Evolutionary conservation across 1,140 invertebrate species (phyloP).

Genomic region (Prorops nasuta): DNA sequence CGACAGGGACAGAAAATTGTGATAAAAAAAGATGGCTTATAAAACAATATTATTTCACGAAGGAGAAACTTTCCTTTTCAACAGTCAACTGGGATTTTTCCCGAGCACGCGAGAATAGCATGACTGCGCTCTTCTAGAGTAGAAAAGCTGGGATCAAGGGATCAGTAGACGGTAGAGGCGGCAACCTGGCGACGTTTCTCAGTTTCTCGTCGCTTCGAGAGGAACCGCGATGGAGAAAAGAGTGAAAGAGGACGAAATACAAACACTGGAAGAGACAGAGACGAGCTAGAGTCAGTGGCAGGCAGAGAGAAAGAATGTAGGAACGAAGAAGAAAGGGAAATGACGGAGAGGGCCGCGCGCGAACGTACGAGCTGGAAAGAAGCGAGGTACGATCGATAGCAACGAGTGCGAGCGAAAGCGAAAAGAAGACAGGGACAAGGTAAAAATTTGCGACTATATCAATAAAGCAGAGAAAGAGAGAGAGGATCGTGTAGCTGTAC

Average conservation of each 20-base stretch:
- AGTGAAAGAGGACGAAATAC: conserved; percentile 4
- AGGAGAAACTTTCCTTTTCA: too few relatives aligned
- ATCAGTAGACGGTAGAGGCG: conserved; percentile 49
- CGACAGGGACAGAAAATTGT: not conserved
- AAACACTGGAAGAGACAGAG: conserved; percentile 8
- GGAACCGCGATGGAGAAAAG: not conserved
- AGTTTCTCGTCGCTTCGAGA: not conserved
- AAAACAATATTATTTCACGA: not conserved
- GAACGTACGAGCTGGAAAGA: not conserved
- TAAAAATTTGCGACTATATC: not conserved
- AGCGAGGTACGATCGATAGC: conserved; percentile 1
- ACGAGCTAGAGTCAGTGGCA: not conserved
- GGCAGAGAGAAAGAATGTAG: not conserved
- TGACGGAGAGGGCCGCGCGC: too few relatives aligned
- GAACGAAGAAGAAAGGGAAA: conserved; percentile 6
- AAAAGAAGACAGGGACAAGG: conserved; percentile 7
- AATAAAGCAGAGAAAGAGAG: not conserved
- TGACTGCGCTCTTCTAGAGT: conserved; percentile 51
- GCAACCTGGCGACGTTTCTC: not conserved
- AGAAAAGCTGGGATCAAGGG: conserved; percentile 44
- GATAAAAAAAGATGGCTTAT: not conserved
- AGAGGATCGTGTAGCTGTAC: not conserved
- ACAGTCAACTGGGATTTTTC: too few relatives aligned
- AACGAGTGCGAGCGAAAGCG: not conserved
- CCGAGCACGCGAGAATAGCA: conserved; percentile 1